Evolutionary conservation across 2,797 vertebrate genomes (phyloP), one percentile per base, ranked within the genome.

Genomic region (Pseudocheirus occidentalis): DNA sequence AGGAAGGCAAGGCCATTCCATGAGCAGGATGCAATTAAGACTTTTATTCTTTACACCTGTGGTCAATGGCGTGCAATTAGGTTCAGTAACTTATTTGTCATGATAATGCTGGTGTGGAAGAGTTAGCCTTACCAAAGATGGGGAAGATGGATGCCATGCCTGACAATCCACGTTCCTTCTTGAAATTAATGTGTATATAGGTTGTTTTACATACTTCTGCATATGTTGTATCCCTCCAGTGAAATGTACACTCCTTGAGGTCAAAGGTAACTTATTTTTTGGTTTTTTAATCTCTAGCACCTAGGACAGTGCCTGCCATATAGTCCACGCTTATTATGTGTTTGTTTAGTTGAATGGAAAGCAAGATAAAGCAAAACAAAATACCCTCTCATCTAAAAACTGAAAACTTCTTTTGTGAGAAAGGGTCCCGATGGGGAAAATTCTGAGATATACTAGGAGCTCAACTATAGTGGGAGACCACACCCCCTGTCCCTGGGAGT

Each of bases 1-100:
- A 98, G 92, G 92, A 59, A 96, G 56, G 73, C 92, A 93, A 92
- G 94, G 91, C 93, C 40, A 90, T 66, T 92, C 55, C 29, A 24
- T 28, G 53, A n/a, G 40, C 3, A 28, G 3, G 12, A 73, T 55
- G 14, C 4, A 96, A 9, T 87, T 55, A 90, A 90, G 46, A 34
- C 12, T 95, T 95, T 29, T 52, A 12, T 89, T 92, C 24, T 34
- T 92, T 87, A 56, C 34, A 92, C 54, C 13, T 89, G 46, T 81
- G 50, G 58, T 81, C 93, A 92, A 58, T 52, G 13, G 55, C 18
- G 4, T 28, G 9, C 11, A 95, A 28, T 90, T 13, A 46, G n/a
- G 89, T 7, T 90, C 0, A 93, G 27, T 90, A 73, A 54, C 28
- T 92, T 93, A 73, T 53, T 91, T 90, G 40, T 29, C 12, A n/a